Conservation (phyloP, 2,113 vertebrate species). For the Corythoichthys intestinalis region DNA sequence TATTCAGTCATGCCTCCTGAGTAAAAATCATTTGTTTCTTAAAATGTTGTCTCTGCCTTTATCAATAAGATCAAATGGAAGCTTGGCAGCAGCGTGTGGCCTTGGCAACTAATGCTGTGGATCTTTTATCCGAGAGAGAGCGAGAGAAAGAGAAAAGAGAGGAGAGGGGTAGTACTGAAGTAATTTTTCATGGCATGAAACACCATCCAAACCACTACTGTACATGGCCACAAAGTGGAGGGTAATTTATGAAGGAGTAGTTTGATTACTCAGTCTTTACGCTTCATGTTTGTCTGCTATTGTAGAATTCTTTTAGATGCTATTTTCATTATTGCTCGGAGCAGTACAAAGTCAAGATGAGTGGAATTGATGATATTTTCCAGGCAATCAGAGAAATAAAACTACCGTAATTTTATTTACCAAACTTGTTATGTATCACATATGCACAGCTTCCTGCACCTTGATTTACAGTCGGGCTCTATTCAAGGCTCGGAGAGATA, state of each 20-base stretch:
- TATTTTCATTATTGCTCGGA: not conserved
- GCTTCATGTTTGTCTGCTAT: not conserved
- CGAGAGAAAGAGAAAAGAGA: not conserved
- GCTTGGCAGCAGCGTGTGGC: slow-evolving; percentile 7
- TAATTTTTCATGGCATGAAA: not conserved
- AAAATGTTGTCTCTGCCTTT: not conserved
- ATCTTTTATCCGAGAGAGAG: slow-evolving; percentile 13
- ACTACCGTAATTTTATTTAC: not conserved
- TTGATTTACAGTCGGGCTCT: not conserved
- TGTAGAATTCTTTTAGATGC: not conserved
- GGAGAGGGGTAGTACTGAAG: not conserved
- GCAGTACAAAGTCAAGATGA: not conserved
- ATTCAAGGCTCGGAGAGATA: not conserved
- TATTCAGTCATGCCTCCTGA: slow-evolving; percentile 14
- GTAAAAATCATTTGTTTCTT: not conserved
- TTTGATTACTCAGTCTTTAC: not conserved
- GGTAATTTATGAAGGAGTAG: not conserved
- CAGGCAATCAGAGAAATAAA: not conserved
- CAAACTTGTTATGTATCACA: not conserved
- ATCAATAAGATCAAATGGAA: slow-evolving; percentile 9
- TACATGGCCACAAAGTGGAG: not conserved
- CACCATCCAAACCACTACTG: not conserved
- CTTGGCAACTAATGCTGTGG: slow-evolving; percentile 23
- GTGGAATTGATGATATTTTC: not conserved
- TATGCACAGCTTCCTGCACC: not conserved